A percentile compares a stretch with the other conserved stretches of the same genome.
Conservation (phyloP, 2,888 invertebrate genomes). For the Siphlonurus alternatus region DNA sequence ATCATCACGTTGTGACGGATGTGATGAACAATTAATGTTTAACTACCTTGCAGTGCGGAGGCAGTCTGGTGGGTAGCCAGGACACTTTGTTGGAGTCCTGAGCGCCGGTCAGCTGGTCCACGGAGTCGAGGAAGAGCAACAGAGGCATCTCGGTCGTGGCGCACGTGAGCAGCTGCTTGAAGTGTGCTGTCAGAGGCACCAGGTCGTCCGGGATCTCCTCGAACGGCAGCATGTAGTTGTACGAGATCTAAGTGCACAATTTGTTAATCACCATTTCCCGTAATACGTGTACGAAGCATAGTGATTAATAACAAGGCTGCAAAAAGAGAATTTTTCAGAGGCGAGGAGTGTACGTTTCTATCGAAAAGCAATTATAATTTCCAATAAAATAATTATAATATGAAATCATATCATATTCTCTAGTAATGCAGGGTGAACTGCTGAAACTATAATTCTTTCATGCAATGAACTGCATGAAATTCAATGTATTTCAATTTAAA, state of each 20-base stretch:
- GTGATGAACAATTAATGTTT: too few species aligned
- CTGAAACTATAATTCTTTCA: too few species aligned
- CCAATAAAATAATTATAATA: too few species aligned
- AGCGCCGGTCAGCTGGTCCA: constrained; percentile 89
- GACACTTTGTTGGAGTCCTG: constrained; percentile 91
- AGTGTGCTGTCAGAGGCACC: constrained; percentile 87
- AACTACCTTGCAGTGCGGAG: constrained; percentile 67
- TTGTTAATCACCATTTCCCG: not conserved
- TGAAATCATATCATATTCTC: too few species aligned
- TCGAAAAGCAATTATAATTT: too few species aligned
- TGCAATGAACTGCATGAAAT: too few species aligned
- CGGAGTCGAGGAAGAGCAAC: constrained; percentile 83
- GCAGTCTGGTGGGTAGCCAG: constrained; percentile 86
- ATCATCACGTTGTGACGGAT: too few species aligned
- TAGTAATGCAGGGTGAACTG: too few species aligned
- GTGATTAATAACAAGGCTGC: not conserved
- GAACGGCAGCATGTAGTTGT: constrained; percentile 79
- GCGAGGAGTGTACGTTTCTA: too few species aligned
- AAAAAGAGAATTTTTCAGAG: too few species aligned
- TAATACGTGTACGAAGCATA: not conserved
- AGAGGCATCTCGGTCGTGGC: constrained; percentile 72
- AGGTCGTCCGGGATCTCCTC: constrained; percentile 92
- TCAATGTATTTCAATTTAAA: too few species aligned
- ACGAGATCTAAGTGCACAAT: constrained; percentile 52
- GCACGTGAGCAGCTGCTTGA: constrained; percentile 78